Conservation (phyloP, 2,113 vertebrate genomes). For the Petrocephalus zakoni region DNA sequence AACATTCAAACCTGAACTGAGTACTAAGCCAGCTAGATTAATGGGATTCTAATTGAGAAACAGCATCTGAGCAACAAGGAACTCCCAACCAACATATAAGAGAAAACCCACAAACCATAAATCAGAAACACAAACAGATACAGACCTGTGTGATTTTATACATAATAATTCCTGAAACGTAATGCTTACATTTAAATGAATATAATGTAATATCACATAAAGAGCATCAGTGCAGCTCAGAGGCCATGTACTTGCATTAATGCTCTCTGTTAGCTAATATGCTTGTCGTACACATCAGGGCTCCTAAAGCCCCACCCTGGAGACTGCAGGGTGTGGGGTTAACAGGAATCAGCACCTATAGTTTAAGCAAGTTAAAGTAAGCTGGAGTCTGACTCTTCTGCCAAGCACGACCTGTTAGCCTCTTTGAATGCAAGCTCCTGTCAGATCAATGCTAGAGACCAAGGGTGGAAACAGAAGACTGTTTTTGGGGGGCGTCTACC, state of each 20-base stretch:
- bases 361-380: background rate
- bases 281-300: background rate
- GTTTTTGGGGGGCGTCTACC: conserved; percentile 54
- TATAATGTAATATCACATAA: background rate
- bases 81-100: background rate
- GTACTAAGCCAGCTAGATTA: background rate
- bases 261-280: background rate
- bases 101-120: background rate
- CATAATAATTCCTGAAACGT: background rate
- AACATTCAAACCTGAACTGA: background rate
- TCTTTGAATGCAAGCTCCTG: background rate
- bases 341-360: background rate
- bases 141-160: background rate
- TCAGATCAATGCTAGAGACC: background rate
- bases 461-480: background rate
- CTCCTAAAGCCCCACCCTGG: background rate
- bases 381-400: background rate
- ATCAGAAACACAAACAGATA: background rate
- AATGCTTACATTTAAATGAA: background rate
- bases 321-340: background rate
- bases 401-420: background rate
- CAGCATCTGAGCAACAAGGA: background rate
- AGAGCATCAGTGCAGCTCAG: background rate
- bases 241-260: background rate
- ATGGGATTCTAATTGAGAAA: background rate